Base-by-base conservation (phyloP, 1,140 invertebrate species). In the Ceratitis capitata region DNA sequence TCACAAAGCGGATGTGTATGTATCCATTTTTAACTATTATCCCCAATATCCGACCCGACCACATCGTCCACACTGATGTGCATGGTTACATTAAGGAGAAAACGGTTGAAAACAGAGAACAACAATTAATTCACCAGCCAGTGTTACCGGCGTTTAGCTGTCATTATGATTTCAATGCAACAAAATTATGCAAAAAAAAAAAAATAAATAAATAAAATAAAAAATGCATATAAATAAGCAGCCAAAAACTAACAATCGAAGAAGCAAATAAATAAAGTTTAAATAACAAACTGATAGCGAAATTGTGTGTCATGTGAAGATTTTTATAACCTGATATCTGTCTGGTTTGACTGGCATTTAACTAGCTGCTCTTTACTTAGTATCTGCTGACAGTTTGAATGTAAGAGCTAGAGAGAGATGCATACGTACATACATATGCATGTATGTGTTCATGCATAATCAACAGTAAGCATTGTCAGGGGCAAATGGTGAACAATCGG, bases 1-100 rank as follows among this genome's bases (percentile, higher is more conserved):
- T 69, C n/a, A 69, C n/a, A 69, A 69, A 69, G n/a, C 64, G 64
- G 64, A 69, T 69, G 64, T 69, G 64, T 69, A 69, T 69, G 64
- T 69, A 69, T 69, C 64, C 35, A 35, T n/a, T 23, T 35, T 69
- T 69, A 69, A 39, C 14, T 7, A 69, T 69, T 69, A 69, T 39
- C 35, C 29, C 64, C 64, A 69, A 69, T n/a, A 56, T 19, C 16
- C 32, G 32, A 35, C n/a, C 12, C 16, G 39, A 64, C 5, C 64
- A 39, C 14, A 35, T 26, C n/a, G 61, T 23, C 12, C 26, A 69
- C 7, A 16, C 10, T 35, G 64, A 12, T 19, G 29, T 29, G 64
- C 64, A 32, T 64, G 58, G 58, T 12, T 0, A 32, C 14, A 12
- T 69, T 19, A 12, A 19, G 39, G 39, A 35, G 39, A 35, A 69